Conservation (phyloP, 2,113 vertebrate species). For the Ailurus styani region DNA sequence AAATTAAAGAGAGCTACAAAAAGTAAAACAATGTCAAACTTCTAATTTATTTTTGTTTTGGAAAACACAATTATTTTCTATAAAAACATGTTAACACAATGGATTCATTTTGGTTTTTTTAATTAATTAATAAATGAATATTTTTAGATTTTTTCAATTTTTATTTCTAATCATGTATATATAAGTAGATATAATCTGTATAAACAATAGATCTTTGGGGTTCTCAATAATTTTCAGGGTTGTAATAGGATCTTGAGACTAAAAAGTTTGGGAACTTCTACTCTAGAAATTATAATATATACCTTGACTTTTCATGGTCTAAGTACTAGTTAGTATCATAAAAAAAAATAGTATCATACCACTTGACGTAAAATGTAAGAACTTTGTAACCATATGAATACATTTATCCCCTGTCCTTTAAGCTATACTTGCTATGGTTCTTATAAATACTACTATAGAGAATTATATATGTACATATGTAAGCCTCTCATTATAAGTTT, state of each 20-base stretch:
- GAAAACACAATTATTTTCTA: constrained; percentile 3
- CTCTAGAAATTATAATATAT: constrained; percentile 8
- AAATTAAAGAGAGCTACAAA: constrained; percentile 25
- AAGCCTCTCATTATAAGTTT: constrained; percentile 32
- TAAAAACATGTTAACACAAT: background rate
- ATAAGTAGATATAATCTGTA: background rate
- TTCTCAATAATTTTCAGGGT: constrained; percentile 14
- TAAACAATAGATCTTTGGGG: background rate
- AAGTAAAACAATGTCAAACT: background rate
- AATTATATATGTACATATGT: background rate
- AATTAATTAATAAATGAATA: constrained; percentile 1
- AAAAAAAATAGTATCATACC: background rate
- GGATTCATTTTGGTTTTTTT: background rate
- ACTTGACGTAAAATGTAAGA: constrained; percentile 30
- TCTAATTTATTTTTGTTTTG: background rate
- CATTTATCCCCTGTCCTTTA: background rate
- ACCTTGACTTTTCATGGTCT: background rate
- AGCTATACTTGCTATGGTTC: background rate
- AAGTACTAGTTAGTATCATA: background rate
- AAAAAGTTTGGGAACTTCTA: constrained; percentile 25
- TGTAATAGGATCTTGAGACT: background rate
- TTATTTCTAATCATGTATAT: constrained; percentile 30
- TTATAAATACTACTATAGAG: background rate
- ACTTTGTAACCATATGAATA: background rate
- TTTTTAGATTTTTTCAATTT: constrained; percentile 10